Evolutionary conservation across 2,113 vertebrate species (phyloP).

Genomic region (Raphicerus campestris): DNA sequence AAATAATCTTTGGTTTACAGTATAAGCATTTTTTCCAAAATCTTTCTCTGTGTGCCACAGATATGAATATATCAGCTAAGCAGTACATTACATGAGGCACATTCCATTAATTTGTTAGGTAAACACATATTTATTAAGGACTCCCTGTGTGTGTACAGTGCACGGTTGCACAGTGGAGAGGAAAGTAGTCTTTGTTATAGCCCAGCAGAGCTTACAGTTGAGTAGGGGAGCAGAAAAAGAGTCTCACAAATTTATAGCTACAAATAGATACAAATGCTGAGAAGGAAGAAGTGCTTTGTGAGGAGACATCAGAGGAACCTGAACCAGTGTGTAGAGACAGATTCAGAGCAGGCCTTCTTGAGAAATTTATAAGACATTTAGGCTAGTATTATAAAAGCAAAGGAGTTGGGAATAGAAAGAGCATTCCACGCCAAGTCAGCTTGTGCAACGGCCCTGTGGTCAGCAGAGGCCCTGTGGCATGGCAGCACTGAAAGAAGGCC

Average conservation of each 20-base stretch:
- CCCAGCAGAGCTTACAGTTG: background rate
- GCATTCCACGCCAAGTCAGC: background rate
- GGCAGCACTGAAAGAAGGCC: background rate
- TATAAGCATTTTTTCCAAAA: background rate
- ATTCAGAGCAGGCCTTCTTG: background rate
- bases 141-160: background rate
- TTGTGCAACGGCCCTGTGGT: background rate
- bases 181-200: background rate
- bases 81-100: background rate
- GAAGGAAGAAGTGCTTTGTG: background rate
- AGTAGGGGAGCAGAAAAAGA: background rate
- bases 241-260: background rate
- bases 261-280: background rate
- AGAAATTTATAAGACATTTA: background rate
- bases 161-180: background rate
- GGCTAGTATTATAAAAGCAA: background rate
- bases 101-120: background rate
- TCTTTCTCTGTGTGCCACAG: background rate
- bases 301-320: background rate
- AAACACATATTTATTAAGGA: background rate
- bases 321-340: background rate
- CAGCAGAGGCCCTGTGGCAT: background rate
- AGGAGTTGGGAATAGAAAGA: background rate
- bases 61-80: background rate
- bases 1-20: background rate